Percentiles rank a stretch among this genome's conserved stretches.
Evolutionary conservation across 2,113 vertebrate species (phyloP).

Genomic region (Lethenteron camtschaticum): DNA sequence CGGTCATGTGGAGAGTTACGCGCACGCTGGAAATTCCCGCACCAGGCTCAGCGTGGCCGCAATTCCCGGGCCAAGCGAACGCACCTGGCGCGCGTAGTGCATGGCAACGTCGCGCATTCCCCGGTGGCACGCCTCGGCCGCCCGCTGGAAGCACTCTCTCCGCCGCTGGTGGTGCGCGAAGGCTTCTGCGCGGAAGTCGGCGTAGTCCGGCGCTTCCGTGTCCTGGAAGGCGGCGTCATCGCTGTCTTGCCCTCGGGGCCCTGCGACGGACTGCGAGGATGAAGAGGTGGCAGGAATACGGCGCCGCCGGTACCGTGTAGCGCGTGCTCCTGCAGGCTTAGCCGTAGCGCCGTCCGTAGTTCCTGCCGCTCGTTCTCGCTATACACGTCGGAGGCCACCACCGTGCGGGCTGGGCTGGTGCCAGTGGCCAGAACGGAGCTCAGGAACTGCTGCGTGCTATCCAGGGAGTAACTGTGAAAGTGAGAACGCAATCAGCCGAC

Average conservation of each 20-base stretch:
- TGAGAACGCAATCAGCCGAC: no score
- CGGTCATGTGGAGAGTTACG: no score
- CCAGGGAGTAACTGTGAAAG: constrained; percentile 44
- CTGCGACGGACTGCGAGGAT: no score
- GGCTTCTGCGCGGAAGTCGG: constrained; percentile 70
- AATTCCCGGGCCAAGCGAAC: not conserved
- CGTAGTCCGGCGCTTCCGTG: constrained; percentile 51
- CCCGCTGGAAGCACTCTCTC: constrained; percentile 53
- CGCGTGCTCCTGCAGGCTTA: no score
- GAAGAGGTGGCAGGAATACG: no score
- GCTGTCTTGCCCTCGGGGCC: no score
- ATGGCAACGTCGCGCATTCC: constrained; percentile 62
- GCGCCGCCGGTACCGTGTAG: no score
- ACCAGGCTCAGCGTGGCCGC: no score
- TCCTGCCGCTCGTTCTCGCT: no score
- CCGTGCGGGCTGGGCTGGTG: constrained; percentile 57
- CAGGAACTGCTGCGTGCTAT: constrained; percentile 58
- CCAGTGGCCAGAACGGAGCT: constrained; percentile 37
- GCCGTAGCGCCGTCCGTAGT: no score
- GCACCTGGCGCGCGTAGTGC: constrained; percentile 76
- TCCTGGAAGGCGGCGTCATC: constrained; percentile 21
- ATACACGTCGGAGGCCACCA: constrained; percentile 38
- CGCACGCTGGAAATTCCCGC: no score
- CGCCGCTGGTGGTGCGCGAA: constrained; percentile 46
- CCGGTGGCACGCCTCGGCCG: constrained; percentile 54